Evolutionary conservation across 2,797 vertebrate genomes (phyloP), one percentile per base, ranked within the genome.

Genomic region (Champsocephalus esox): DNA sequence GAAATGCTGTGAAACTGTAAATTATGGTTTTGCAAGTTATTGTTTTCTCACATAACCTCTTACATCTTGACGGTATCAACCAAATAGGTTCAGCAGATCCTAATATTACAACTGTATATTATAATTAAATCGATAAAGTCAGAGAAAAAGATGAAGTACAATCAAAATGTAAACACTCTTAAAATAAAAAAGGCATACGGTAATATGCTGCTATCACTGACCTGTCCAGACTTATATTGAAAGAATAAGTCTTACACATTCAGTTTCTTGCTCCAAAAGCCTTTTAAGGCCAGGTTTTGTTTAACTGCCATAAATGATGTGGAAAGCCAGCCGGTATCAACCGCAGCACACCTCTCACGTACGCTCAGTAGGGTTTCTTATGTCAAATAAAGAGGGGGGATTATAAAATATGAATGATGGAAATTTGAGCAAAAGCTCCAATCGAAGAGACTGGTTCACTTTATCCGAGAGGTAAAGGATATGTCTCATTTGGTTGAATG

Each of bases 361-460:
- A 43, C 66, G 64, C 68, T 70, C 76, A 70, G 68, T n/a, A 17
- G 57, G 61, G 70, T 67, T 77, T 43, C 66, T 71, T 79, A 64
- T 58, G 63, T 58, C 65, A 68, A 82, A 84, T 67, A 75, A 65
- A 82, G 43, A 79, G 41, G 48, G 8, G 16, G 58, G 19, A 59
- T 87, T 76, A 74, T 82, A 60, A 73, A 68, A 70, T 66, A 72
- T 73, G 61, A 75, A 80, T 79, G 45, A 81, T 57, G 24, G 49
- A 74, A 79, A 86, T 71, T 41, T 59, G 49, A 80, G 66, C 9
- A 73, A 62, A 69, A 50, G 24, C 70, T 16, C 66, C n/a, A n/a
- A 63, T 34, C 2, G 9, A 46, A 58, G 41, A 60, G 44, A 9
- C 19, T 17, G 41, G 8, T 57, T 58, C 8, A 56, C 63, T 55